Evolutionary conservation across 2,888 invertebrate genomes (phyloP).

Genomic region (Brachyptera risi): DNA sequence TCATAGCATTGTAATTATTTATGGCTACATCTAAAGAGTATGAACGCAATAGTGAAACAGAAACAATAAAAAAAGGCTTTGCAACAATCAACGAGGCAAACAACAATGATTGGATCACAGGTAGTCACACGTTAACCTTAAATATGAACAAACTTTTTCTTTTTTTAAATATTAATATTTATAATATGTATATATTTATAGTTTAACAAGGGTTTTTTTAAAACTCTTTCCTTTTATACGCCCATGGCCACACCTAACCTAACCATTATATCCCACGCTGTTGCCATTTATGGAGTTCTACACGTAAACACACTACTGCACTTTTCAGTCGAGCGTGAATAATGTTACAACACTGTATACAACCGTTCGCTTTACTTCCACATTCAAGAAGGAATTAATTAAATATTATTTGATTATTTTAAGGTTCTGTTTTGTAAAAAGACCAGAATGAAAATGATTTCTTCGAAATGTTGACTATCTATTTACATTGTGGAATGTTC

Average conservation of each 20-base stretch:
- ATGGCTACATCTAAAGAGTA: slow-evolving; percentile 19
- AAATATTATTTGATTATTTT: background rate
- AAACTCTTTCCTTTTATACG: background rate
- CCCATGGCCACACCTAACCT: slow-evolving; percentile 6
- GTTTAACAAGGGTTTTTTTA: slow-evolving; percentile 18
- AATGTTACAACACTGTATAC: background rate
- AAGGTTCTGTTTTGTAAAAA: too few species aligned
- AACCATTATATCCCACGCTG: slow-evolving; percentile 2
- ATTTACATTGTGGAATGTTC: background rate
- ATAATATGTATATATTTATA: slow-evolving; percentile 18
- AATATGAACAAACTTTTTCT: slow-evolving; percentile 1
- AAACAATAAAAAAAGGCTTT: slow-evolving; percentile 17
- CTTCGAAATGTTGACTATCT: too few species aligned
- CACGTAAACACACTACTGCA: background rate
- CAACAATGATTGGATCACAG: slow-evolving; percentile 19
- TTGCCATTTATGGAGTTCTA: background rate
- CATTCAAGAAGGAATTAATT: background rate
- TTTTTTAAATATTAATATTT: background rate
- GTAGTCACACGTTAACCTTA: slow-evolving; percentile 5
- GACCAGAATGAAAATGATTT: background rate
- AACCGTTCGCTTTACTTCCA: background rate
- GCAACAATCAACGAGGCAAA: slow-evolving; percentile 14
- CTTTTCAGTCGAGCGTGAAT: slow-evolving; percentile 1
- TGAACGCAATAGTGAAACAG: slow-evolving; percentile 18
- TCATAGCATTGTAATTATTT: slow-evolving; percentile 16